Evolutionary conservation across 2,888 invertebrate species (phyloP).

Genomic region (Amphipyra tragopoginis): DNA sequence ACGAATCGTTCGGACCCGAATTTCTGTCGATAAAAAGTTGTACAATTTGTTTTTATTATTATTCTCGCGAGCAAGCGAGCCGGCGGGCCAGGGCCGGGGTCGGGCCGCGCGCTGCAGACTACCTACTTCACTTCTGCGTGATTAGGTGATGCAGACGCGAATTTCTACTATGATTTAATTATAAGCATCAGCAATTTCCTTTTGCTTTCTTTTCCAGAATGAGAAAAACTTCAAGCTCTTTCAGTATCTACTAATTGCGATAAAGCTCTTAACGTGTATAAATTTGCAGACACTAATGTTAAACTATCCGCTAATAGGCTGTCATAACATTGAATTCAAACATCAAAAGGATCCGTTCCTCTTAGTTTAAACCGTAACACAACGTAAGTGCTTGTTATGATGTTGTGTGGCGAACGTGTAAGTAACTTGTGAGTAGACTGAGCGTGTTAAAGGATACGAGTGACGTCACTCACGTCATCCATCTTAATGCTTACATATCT

Average conservation of each 20-base stretch:
- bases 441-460: conserved; percentile 1
- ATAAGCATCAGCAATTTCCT: too few species aligned
- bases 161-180: background rate
- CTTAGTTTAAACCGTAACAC: conserved; percentile 2
- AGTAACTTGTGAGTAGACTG: background rate
- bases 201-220: too few species aligned
- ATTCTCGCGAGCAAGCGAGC: conserved; percentile 16
- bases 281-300: background rate
- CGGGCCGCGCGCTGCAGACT: too few species aligned
- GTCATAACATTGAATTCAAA: background rate
- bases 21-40: conserved; percentile 58
- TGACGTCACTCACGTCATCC: conserved; percentile 2
- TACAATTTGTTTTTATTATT: conserved; percentile 63
- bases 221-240: too few species aligned
- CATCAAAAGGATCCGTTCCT: background rate
- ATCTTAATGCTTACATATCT: conserved; percentile 2
- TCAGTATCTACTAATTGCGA: too few species aligned
- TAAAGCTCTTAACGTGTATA: too few species aligned
- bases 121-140: background rate
- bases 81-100: background rate
- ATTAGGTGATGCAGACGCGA: background rate
- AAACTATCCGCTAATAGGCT: background rate
- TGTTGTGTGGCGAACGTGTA: background rate
- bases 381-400: background rate
- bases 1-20: conserved; percentile 43